Evolutionary conservation across 2,113 vertebrate species (phyloP), one percentile per base, ranked within the genome.

Genomic region (Ardeotis arabs): DNA sequence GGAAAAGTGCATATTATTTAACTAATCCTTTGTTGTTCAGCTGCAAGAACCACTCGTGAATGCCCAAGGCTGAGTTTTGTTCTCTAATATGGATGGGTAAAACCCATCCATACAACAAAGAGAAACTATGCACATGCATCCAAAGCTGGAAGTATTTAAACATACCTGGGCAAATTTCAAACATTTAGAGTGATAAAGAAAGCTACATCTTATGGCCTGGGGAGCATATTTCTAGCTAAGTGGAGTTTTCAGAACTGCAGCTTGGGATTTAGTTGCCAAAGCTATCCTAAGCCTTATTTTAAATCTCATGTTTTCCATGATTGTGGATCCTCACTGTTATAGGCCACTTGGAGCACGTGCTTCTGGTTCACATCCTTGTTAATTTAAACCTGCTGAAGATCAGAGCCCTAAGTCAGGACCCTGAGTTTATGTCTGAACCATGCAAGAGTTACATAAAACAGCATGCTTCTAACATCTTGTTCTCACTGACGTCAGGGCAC

Each of bases 21-120:
- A 82, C 49, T 93, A 92, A 89, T 93, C 59, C 59, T 96, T 77
- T 93, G 63, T 93, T 93, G 50, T 93, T 72, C 39, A 73, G 37
- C 39, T 77, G 86, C 31, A 88, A 73, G 44, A 95, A 33, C 13
- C 7, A 3, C 12, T 79, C 75, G 66, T 44, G 50, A 70, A 63
- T 45, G 79, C 67, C 81, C n/a, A 90, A 63, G 70, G 79, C 82
- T 86, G 63, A 85, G 19, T 94, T 95, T 79, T 52, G 8, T 69
- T 73, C 44, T 88, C 49, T 67, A 28, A 39, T 67, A 55, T 27
- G 52, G 20, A 66, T 70, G 55, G 21, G 31, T 33, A n/a, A n/a
- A n/a, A n/a, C n/a, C n/a, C n/a, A n/a, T n/a, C n/a, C n/a, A n/a
- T n/a, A n/a, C n/a, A n/a, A n/a, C n/a, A 70, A 68, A 85, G 12